phyloP scores from a whole-genome alignment of 2,888 invertebrate genomes.

The Listrodromus nycthemerus region DNA sequence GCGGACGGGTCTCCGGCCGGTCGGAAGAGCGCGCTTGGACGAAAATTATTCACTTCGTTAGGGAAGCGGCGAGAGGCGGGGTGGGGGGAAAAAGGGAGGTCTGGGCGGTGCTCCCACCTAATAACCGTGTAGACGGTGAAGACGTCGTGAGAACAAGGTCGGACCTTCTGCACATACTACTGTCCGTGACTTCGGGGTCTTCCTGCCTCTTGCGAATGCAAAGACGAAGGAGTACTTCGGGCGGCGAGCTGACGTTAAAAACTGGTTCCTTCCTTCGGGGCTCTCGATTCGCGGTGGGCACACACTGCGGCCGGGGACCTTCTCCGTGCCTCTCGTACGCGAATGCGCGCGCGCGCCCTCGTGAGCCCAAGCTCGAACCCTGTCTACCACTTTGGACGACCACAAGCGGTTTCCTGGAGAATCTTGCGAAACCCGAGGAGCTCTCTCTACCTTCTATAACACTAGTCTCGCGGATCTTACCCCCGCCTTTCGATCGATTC shows the following conservation, averaged over 20 bases:
- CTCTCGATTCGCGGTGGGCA: slow-evolving; percentile 27
- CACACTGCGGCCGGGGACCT: slow-evolving; percentile 34
- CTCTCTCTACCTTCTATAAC: slow-evolving; percentile 54
- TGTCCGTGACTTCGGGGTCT: slow-evolving; percentile 57
- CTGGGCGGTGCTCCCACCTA: slow-evolving; percentile 46
- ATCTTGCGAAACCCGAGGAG: slow-evolving; percentile 62
- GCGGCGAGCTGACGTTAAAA: slow-evolving; percentile 71
- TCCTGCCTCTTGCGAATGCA: slow-evolving; percentile 62
- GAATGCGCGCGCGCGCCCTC: slow-evolving; percentile 27
- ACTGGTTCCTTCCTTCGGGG: slow-evolving; percentile 76
- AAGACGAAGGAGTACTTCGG: slow-evolving; percentile 59
- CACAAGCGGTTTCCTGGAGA: slow-evolving; percentile 64
- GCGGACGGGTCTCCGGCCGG: slow-evolving; percentile 15
- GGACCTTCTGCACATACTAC: slow-evolving; percentile 47
- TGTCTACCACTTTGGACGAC: slow-evolving; percentile 51
- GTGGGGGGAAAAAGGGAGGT: not conserved
- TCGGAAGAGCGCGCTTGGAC: slow-evolving; percentile 42
- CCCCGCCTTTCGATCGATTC: slow-evolving; percentile 1
- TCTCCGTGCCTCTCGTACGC: slow-evolving; percentile 33
- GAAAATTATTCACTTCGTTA: slow-evolving; percentile 63
- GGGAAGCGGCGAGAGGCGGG: slow-evolving; percentile 48
- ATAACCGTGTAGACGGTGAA: slow-evolving; percentile 59
- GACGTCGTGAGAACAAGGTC: slow-evolving; percentile 70
- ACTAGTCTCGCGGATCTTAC: slow-evolving; percentile 41
- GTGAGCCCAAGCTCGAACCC: slow-evolving; percentile 36